Evolutionary conservation across 2,113 vertebrate genomes (phyloP).

Genomic region (Desmodus rotundus): DNA sequence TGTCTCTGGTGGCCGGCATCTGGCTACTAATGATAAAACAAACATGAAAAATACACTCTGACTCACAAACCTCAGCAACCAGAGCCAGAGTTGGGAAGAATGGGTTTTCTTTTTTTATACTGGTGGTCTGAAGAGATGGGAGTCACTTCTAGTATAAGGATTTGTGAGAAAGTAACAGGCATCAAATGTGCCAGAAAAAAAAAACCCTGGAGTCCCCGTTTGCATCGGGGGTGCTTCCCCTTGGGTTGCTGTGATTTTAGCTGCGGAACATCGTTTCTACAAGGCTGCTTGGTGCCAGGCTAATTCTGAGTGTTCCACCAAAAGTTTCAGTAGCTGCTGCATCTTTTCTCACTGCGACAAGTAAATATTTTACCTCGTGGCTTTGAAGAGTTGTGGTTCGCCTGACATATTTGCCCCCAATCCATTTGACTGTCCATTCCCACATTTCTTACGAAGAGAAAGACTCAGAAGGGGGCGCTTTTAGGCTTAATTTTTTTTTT

Average conservation of each 20-base stretch:
- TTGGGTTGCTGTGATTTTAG: conserved; percentile 62
- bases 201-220: too few relatives aligned
- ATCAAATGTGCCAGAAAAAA: conserved; percentile 33
- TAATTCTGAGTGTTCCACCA: conserved; percentile 45
- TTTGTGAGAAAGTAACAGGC: conserved; percentile 47
- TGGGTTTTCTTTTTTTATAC: conserved; percentile 12
- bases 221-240: conserved; percentile 21
- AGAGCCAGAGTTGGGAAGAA: not conserved
- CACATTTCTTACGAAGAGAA: conserved; percentile 8
- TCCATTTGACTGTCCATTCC: not conserved
- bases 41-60: not conserved
- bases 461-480: not conserved
- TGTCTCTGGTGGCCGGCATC: not conserved
- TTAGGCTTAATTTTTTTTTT: conserved; percentile 29
- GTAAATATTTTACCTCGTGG: conserved; percentile 36
- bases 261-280: conserved; percentile 38
- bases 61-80: not conserved
- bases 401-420: conserved; percentile 43
- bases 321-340: conserved; percentile 44
- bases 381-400: conserved; percentile 18
- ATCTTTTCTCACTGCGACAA: conserved; percentile 51
- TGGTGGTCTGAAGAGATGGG: not conserved
- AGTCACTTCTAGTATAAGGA: conserved; percentile 43
- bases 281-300: conserved; percentile 30
- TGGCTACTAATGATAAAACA: not conserved